phyloP scores from a whole-genome alignment of 23 tunicate genomes.

The Clavelina lepadiformis region DNA sequence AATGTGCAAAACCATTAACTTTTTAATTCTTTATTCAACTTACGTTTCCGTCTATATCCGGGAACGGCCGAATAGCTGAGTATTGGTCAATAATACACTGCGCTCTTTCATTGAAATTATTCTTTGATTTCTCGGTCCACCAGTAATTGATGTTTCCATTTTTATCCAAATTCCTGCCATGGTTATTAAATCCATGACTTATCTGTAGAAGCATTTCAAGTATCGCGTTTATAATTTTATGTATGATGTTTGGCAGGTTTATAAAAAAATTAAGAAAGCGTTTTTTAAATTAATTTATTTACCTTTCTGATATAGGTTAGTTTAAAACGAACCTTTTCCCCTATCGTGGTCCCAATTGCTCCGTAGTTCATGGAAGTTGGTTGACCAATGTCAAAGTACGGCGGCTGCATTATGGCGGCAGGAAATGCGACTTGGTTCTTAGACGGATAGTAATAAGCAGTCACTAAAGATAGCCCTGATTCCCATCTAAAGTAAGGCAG shows the following conservation, averaged over 20 bases:
- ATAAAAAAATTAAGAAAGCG: too few relatives aligned
- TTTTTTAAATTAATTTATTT: too few relatives aligned
- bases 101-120: slow-evolving; percentile 44
- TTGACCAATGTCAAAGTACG: slow-evolving; percentile 84
- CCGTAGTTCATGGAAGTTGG: slow-evolving; percentile 97
- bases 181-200: slow-evolving; percentile 91
- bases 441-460: slow-evolving; percentile 75
- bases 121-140: slow-evolving; percentile 56
- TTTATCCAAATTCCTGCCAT: slow-evolving; percentile 80
- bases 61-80: slow-evolving; percentile 48
- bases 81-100: slow-evolving; percentile 84
- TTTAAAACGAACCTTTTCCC: slow-evolving; percentile 93
- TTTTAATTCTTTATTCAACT: too few relatives aligned
- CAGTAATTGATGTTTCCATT: slow-evolving; percentile 84
- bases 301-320: too few relatives aligned
- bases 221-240: too few relatives aligned
- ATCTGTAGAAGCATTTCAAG: too few relatives aligned
- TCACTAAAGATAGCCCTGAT: slow-evolving; percentile 82
- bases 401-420: slow-evolving; percentile 95
- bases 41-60: slow-evolving; percentile 40
- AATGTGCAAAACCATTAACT: too few relatives aligned
- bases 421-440: slow-evolving; percentile 88
- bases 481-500: slow-evolving; percentile 61
- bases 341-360: slow-evolving; percentile 95
- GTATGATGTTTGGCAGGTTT: too few relatives aligned